A percentile compares a stretch with the other conserved stretches of the same genome.
Conservation (phyloP, 2,888 invertebrate species). For the Eudemis profundana region DNA sequence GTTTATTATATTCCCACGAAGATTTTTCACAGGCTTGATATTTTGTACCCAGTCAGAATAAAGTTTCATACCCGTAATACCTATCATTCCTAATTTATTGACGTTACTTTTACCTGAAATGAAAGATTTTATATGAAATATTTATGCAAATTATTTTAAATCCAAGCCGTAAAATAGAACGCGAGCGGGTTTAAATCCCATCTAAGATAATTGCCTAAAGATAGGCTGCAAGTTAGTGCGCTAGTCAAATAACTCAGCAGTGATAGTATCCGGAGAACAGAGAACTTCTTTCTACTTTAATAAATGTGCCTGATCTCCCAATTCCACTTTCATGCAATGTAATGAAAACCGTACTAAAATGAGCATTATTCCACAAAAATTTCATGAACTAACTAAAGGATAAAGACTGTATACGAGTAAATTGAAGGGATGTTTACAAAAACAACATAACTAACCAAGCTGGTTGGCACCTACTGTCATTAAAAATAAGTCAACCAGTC, state of each 20-base stretch:
- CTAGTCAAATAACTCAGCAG: conserved; percentile 53
- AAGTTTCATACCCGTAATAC: too few species aligned
- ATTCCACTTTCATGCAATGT: conserved; percentile 10
- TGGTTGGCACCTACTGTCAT: too few species aligned
- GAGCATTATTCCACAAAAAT: not conserved
- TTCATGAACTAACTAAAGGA: not conserved
- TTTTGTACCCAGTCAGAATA: too few species aligned
- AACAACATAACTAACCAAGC: too few species aligned
- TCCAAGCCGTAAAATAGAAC: conserved; percentile 48
- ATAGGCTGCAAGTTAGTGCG: conserved; percentile 54
- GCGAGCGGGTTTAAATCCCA: conserved; percentile 51
- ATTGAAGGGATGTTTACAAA: too few species aligned
- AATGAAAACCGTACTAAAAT: conserved; percentile 16
- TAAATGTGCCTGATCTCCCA: conserved; percentile 47
- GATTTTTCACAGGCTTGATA: too few species aligned
- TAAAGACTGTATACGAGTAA: not conserved
- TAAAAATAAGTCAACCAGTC: too few species aligned
- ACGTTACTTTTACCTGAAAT: too few species aligned
- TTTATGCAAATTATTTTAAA: conserved; percentile 44
- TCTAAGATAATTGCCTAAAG: conserved; percentile 55
- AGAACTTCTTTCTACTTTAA: conserved; percentile 50
- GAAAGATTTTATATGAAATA: not conserved
- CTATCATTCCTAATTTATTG: not conserved
- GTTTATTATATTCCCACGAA: too few species aligned
- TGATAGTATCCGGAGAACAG: conserved; percentile 48